Evolutionary conservation across 2,888 invertebrate genomes (phyloP).

Genomic region (Adineta ricciae): DNA sequence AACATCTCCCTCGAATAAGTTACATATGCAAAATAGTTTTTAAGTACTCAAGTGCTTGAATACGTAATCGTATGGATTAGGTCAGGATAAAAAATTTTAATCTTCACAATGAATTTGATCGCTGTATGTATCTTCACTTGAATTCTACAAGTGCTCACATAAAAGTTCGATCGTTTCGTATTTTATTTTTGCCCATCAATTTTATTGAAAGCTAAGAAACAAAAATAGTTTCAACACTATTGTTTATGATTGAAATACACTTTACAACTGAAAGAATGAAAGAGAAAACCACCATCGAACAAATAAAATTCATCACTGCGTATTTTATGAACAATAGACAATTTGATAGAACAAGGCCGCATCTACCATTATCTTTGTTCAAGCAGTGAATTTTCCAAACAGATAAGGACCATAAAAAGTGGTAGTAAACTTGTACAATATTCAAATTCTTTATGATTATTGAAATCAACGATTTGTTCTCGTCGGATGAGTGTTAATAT

Average conservation of each 20-base stretch:
- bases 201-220: neutral
- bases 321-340: neutral
- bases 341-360: neutral
- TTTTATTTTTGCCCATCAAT: neutral
- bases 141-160: too few relatives aligned
- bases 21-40: too few relatives aligned
- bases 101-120: neutral
- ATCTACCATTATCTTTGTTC: neutral
- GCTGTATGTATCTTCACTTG: neutral
- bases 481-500: neutral
- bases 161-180: neutral
- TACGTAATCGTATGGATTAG: neutral
- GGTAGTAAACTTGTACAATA: neutral
- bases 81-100: neutral
- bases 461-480: neutral
- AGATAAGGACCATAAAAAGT: neutral
- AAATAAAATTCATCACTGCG: neutral
- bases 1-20: too few relatives aligned
- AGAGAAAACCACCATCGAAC: neutral
- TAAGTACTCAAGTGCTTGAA: neutral
- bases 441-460: constrained; percentile 16
- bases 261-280: neutral
- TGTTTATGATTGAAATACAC: neutral
- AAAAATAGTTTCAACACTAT: neutral
- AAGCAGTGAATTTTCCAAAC: neutral